phyloP scores from a whole-genome alignment of 2,797 vertebrate genomes.

The Huso huso region DNA sequence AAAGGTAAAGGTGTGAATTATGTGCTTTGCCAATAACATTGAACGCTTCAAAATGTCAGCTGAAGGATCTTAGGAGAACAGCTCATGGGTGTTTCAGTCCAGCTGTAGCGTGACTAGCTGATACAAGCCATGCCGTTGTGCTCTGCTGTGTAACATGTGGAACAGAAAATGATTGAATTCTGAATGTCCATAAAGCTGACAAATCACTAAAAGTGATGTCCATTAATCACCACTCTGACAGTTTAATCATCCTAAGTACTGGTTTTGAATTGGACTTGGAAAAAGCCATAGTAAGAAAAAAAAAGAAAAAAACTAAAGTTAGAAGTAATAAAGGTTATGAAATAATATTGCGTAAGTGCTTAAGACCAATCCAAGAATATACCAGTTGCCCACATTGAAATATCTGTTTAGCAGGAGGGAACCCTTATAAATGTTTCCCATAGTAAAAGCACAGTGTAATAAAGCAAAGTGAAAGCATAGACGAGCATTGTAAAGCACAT shows the following conservation, averaged over 20 bases:
- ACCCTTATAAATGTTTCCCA: no score
- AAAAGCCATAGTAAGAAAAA: constrained; percentile 14
- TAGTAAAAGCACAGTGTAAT: no score
- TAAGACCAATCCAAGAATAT: constrained; percentile 7
- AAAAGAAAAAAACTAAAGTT: no score
- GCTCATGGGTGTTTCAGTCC: constrained; percentile 31
- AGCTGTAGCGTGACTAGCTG: constrained; percentile 28
- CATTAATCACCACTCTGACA: constrained; percentile 57
- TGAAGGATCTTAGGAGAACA: constrained; percentile 33
- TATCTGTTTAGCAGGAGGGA: no score
- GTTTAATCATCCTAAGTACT: constrained; percentile 56
- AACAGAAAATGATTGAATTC: constrained; percentile 56
- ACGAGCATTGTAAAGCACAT: no score
- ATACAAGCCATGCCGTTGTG: constrained; percentile 33
- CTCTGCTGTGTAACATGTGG: constrained; percentile 35
- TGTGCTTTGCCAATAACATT: constrained; percentile 16
- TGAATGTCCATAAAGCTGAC: constrained; percentile 46
- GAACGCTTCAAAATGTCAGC: constrained; percentile 35
- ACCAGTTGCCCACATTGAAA: constrained; percentile 12
- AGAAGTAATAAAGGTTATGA: no score
- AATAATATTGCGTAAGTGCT: no score
- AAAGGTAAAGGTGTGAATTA: constrained; percentile 20
- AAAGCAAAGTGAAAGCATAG: no score
- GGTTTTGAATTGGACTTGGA: constrained; percentile 33
- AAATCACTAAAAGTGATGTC: constrained; percentile 51